Evolutionary conservation across 1,140 invertebrate species (phyloP).

Genomic region (Temnothorax longispinosus): DNA sequence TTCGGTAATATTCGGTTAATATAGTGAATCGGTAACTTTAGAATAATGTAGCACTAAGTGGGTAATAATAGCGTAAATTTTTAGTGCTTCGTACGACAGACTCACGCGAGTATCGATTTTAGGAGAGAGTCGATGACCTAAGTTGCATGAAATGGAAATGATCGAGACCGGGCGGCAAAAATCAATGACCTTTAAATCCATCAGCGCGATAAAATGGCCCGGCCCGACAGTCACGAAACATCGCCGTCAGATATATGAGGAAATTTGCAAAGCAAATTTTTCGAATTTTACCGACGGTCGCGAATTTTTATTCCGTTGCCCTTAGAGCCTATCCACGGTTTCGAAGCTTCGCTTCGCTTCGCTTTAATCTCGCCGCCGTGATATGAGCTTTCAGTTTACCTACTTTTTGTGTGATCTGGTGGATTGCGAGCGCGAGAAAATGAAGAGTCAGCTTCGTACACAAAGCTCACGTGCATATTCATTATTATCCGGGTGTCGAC

Average conservation of each 20-base stretch:
- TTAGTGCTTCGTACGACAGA: too few relatives aligned
- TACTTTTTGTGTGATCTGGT: slow-evolving; percentile 34
- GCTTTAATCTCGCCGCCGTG: slow-evolving; percentile 45
- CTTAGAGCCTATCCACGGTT: slow-evolving; percentile 18
- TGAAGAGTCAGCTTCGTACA: slow-evolving; percentile 9
- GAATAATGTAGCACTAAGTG: not conserved
- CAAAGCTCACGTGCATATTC: slow-evolving; percentile 48
- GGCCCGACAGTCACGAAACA: not conserved
- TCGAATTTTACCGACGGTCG: slow-evolving; percentile 32
- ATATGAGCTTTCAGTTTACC: slow-evolving; percentile 41
- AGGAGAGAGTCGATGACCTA: not conserved
- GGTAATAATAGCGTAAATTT: not conserved
- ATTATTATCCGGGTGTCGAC: slow-evolving; percentile 3
- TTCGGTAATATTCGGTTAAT: not conserved
- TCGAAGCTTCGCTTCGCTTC: slow-evolving; percentile 4
- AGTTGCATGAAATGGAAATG: slow-evolving; percentile 18
- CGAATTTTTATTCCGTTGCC: slow-evolving; percentile 41
- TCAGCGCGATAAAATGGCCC: slow-evolving; percentile 24
- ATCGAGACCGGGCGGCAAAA: not conserved
- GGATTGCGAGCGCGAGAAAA: slow-evolving; percentile 28
- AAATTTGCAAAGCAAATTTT: slow-evolving; percentile 56
- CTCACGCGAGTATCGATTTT: not conserved
- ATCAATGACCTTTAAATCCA: slow-evolving; percentile 44
- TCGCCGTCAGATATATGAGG: slow-evolving; percentile 31
- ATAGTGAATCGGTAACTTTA: not conserved